These are phyloP conservation scores for Triops longicaudatus DNA, from an alignment of 1,140 invertebrate species.

Conservation along the genomic window DNA sequence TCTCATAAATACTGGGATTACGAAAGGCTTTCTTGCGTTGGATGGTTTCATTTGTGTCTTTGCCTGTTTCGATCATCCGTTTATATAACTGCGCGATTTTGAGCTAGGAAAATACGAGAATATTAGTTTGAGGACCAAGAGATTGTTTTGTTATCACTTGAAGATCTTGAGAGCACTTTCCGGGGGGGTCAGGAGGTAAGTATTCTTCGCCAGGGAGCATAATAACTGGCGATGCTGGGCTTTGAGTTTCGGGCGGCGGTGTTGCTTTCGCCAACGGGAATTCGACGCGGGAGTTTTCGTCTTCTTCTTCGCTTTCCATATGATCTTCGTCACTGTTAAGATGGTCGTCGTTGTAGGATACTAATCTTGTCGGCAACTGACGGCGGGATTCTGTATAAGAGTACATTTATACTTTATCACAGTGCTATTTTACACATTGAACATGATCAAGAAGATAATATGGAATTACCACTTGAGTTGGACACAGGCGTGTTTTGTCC, in stretches of 20 bases:
- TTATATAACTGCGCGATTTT: slow-evolving; percentile 71
- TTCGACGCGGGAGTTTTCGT: slow-evolving; percentile 35
- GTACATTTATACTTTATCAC: not conserved
- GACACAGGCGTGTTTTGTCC: slow-evolving; percentile 29
- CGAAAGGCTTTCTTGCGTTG: slow-evolving; percentile 86
- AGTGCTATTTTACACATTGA: no score
- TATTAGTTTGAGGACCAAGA: slow-evolving; percentile 40
- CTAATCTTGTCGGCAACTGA: slow-evolving; percentile 19
- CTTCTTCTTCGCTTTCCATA: slow-evolving; percentile 28
- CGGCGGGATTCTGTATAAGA: slow-evolving; percentile 3
- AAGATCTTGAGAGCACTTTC: slow-evolving; percentile 29
- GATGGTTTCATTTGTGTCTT: slow-evolving; percentile 82
- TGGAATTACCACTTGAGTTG: slow-evolving; percentile 26
- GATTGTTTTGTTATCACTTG: not conserved
- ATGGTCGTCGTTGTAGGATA: slow-evolving; percentile 28
- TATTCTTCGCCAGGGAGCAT: slow-evolving; percentile 27
- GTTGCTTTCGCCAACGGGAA: slow-evolving; percentile 17
- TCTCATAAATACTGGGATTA: slow-evolving; percentile 96
- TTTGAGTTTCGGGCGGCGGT: not conserved
- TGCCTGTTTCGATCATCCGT: slow-evolving; percentile 59
- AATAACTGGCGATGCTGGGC: not conserved
- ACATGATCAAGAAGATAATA: slow-evolving; percentile 24
- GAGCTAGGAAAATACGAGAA: slow-evolving; percentile 51
- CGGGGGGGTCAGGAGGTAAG: slow-evolving; percentile 30
- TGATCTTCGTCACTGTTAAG: slow-evolving; percentile 23